These are phyloP conservation scores for Lates calcarifer DNA, from an alignment of 2,113 vertebrate species.

Conservation along the genomic window DNA sequence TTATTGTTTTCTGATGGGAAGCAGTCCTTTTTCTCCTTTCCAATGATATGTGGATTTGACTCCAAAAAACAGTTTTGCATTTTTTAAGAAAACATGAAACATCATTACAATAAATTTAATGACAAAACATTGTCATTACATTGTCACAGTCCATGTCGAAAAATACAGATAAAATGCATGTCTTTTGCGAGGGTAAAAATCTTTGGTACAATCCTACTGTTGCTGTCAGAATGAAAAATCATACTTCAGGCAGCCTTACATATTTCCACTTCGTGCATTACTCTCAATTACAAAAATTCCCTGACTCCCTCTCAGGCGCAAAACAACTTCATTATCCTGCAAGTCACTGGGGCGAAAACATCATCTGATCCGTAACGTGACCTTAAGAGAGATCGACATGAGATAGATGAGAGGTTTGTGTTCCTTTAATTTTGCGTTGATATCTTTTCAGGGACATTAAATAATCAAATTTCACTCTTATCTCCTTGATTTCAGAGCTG, in stretches of 20 bases:
- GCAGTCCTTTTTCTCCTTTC: background rate
- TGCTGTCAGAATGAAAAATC: background rate
- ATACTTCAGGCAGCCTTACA: background rate
- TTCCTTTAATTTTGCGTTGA: slow-evolving; percentile 74
- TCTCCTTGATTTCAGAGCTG: slow-evolving; percentile 23
- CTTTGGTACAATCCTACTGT: background rate
- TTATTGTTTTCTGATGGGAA: background rate
- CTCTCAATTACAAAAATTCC: background rate
- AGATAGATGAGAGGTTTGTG: slow-evolving; percentile 66
- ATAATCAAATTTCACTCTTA: slow-evolving; percentile 71
- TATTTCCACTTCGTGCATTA: background rate
- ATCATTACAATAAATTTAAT: no score
- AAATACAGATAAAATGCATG: no score
- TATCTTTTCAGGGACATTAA: slow-evolving; percentile 71
- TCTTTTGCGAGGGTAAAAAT: background rate
- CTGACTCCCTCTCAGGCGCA: background rate
- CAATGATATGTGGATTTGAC: background rate
- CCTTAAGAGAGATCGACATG: slow-evolving; percentile 21
- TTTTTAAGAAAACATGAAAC: background rate
- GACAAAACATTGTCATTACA: no score
- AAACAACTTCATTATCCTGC: slow-evolving; percentile 9
- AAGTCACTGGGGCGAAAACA: slow-evolving; percentile 35
- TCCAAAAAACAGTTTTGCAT: background rate
- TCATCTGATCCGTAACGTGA: slow-evolving; percentile 39
- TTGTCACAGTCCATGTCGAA: no score